Conservation (phyloP, 2,888 invertebrate genomes). For the Dynastes grantii region DNA sequence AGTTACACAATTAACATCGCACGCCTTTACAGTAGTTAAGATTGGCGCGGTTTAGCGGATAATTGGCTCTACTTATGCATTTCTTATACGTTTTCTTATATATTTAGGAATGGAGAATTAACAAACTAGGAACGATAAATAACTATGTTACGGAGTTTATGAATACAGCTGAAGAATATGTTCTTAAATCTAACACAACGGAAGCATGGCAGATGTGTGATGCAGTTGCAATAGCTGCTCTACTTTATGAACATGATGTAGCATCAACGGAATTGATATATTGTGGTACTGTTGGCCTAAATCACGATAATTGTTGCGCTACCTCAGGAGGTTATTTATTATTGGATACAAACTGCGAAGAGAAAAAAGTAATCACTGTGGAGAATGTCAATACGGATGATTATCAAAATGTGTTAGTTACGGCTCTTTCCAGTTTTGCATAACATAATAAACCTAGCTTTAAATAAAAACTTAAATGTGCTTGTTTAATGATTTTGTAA, state of each 20-base stretch:
- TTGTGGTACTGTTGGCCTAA: neutral
- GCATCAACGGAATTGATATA: neutral
- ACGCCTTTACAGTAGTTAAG: no score
- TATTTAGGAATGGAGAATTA: constrained; percentile 18
- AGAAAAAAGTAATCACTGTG: no score
- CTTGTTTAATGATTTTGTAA: no score
- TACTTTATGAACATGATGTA: neutral
- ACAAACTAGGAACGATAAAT: neutral
- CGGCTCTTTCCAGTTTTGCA: no score
- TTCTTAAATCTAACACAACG: neutral
- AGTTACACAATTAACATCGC: no score
- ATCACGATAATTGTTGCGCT: no score
- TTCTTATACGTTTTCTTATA: neutral
- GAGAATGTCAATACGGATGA: no score
- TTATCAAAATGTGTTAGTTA: neutral
- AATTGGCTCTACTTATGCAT: neutral
- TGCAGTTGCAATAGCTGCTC: neutral
- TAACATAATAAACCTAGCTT: neutral
- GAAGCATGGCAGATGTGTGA: constrained; percentile 2
- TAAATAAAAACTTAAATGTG: neutral
- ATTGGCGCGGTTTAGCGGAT: no score
- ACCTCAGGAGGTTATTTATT: no score
- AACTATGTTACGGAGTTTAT: neutral
- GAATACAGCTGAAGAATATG: neutral
- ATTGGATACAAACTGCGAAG: no score